Evolutionary conservation across 2,797 vertebrate species (phyloP).

Genomic region (Mastacembelus armatus): DNA sequence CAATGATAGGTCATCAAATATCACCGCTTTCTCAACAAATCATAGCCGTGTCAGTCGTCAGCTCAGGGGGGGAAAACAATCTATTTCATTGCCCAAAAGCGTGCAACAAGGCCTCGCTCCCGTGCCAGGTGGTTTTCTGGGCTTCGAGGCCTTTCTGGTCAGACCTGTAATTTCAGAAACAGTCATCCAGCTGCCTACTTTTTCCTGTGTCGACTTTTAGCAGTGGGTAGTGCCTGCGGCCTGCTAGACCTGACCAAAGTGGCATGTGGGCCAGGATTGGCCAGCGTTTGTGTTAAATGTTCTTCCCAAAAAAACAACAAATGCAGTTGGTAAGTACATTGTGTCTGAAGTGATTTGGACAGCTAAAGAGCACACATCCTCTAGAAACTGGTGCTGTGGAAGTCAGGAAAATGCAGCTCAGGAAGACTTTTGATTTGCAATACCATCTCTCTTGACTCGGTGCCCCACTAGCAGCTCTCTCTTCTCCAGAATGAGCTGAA

Average conservation of each 20-base stretch:
- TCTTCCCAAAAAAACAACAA: constrained; percentile 64
- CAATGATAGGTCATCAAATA: constrained; percentile 80
- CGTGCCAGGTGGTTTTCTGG: constrained; percentile 81
- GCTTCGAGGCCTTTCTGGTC: constrained; percentile 73
- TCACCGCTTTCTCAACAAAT: constrained; percentile 78
- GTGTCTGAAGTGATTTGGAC: constrained; percentile 60
- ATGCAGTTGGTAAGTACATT: constrained; percentile 56
- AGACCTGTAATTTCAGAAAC: constrained; percentile 86
- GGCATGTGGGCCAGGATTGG: constrained; percentile 73
- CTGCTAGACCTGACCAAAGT: constrained; percentile 77
- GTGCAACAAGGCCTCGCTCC: constrained; percentile 71
- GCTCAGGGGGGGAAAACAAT: constrained; percentile 36
- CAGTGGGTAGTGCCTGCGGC: constrained; percentile 77
- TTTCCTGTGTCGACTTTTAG: constrained; percentile 88
- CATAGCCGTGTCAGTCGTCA: constrained; percentile 66
- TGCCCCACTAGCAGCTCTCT: constrained; percentile 83
- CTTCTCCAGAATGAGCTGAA: constrained; percentile 87
- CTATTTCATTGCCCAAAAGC: constrained; percentile 70
- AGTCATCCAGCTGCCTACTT: constrained; percentile 82
- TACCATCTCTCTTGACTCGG: constrained; percentile 85
- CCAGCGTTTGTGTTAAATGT: constrained; percentile 73
- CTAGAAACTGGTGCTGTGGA: constrained; percentile 2
- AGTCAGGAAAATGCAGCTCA: constrained; percentile 29
- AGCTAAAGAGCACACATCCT: constrained; percentile 14
- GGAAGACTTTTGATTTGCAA: constrained; percentile 19